Percentiles rank a stretch among this genome's conserved stretches.
Evolutionary conservation across 2,797 vertebrate species (phyloP).

Genomic region (Muraenolepis orangiensis): DNA sequence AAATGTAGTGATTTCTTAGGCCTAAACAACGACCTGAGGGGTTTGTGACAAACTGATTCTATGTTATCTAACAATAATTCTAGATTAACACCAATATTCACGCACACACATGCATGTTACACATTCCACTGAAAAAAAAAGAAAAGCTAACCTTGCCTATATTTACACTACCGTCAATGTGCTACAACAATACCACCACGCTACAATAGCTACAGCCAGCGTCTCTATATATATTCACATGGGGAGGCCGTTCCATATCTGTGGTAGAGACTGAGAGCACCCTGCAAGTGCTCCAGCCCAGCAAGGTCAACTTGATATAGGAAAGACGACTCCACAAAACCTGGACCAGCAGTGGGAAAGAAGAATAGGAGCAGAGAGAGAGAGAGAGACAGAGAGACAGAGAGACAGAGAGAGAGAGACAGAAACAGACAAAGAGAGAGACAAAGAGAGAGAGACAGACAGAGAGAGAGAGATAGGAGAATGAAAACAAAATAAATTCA

Average conservation of each 20-base stretch:
- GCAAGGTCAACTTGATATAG: conserved; percentile 90
- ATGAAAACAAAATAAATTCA: conserved; percentile 3
- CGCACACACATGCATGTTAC: conserved; percentile 38
- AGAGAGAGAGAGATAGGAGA: conserved; percentile 61
- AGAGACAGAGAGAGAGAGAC: conserved; percentile 50
- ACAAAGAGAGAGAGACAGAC: too few relatives aligned
- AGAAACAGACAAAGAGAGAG: too few relatives aligned
- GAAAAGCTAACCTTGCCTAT: conserved; percentile 41
- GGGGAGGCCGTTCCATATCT: conserved; percentile 80
- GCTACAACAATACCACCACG: neutral
- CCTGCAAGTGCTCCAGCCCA: conserved; percentile 84
- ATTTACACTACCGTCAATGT: neutral
- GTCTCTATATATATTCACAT: conserved; percentile 71
- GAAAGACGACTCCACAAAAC: conserved; percentile 92
- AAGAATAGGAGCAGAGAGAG: conserved; percentile 62
- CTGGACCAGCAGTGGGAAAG: conserved; percentile 70
- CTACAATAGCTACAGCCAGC: conserved; percentile 46
- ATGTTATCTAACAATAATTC: conserved; percentile 13
- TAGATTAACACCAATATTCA: conserved; percentile 7
- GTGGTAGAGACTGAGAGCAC: conserved; percentile 81
- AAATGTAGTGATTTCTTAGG: conserved; percentile 25
- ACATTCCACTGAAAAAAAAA: conserved; percentile 29
- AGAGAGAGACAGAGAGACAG: conserved; percentile 56
- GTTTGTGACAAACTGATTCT: neutral
- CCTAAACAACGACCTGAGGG: neutral